Conservation (phyloP, 2,113 vertebrate species). For the Ptyas mucosa region DNA sequence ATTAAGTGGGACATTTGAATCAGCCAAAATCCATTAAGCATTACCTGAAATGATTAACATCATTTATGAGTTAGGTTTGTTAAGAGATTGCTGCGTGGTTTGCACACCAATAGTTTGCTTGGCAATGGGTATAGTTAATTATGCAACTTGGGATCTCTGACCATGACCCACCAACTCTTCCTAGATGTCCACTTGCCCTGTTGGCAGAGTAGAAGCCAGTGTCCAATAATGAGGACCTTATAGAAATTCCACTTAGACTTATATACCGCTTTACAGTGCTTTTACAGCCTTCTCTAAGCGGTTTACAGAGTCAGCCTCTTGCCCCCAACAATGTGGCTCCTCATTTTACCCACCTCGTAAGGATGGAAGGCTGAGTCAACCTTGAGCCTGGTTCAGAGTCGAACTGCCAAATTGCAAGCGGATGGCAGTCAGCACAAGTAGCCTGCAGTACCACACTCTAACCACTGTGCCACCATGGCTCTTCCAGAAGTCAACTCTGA, state of each 20-base stretch:
- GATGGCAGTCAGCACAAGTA: too few relatives aligned
- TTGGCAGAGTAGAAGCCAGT: rapidly evolving
- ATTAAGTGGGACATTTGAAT: conserved; percentile 41
- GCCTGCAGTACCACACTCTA: too few relatives aligned
- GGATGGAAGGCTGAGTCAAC: too few relatives aligned
- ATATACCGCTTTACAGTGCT: too few relatives aligned
- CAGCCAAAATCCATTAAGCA: conserved; percentile 26
- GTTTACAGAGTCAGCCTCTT: too few relatives aligned
- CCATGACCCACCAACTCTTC: background rate
- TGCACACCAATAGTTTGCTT: background rate
- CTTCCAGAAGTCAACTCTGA: too few relatives aligned
- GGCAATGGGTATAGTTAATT: background rate
- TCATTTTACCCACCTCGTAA: too few relatives aligned
- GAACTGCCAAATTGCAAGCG: too few relatives aligned
- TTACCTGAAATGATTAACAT: background rate
- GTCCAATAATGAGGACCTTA: background rate
- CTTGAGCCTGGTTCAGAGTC: too few relatives aligned
- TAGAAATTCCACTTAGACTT: background rate
- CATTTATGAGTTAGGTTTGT: background rate
- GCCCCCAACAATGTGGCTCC: too few relatives aligned
- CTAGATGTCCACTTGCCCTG: background rate
- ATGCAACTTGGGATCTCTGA: background rate
- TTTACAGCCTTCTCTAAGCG: too few relatives aligned
- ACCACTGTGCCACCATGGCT: too few relatives aligned
- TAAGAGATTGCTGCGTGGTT: background rate